These are phyloP conservation scores for Caenorhabditis doughertyi DNA, from an alignment of 2,888 invertebrate genomes.

Conservation along the genomic window DNA sequence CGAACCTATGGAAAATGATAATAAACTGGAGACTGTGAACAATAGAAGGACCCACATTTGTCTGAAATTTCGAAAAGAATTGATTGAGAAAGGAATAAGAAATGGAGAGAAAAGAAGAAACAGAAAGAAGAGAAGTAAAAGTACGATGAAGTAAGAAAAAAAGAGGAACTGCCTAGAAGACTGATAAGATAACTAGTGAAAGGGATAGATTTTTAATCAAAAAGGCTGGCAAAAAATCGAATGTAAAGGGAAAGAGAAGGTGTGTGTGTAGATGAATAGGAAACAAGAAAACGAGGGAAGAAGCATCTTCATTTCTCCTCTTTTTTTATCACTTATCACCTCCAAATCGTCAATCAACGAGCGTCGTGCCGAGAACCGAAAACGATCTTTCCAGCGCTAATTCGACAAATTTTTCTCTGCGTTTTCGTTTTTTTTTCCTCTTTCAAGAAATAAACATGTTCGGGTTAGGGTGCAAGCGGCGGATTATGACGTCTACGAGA, in stretches of 20 bases:
- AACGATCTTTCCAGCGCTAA: slow-evolving; percentile 51
- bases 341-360: slow-evolving; percentile 49
- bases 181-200: slow-evolving; percentile 55
- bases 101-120: not conserved
- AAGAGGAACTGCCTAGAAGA: slow-evolving; percentile 30
- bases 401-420: slow-evolving; percentile 23
- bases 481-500: not conserved
- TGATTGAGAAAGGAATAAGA: not conserved
- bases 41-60: slow-evolving; percentile 28
- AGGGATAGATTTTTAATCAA: slow-evolving; percentile 42
- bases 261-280: slow-evolving; percentile 20
- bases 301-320: not conserved
- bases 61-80: slow-evolving; percentile 10
- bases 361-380: slow-evolving; percentile 49
- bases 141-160: not conserved
- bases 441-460: slow-evolving; percentile 36
- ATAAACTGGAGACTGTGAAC: slow-evolving; percentile 40
- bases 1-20: slow-evolving; percentile 52
- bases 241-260: slow-evolving; percentile 38
- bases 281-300: slow-evolving; percentile 39
- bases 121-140: slow-evolving; percentile 4
- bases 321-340: slow-evolving; percentile 50
- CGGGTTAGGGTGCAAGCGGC: slow-evolving; percentile 18
- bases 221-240: slow-evolving; percentile 45
- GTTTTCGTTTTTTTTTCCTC: slow-evolving; percentile 1